Conservation (phyloP, 1,140 invertebrate species). For the Ceratitis capitata region DNA sequence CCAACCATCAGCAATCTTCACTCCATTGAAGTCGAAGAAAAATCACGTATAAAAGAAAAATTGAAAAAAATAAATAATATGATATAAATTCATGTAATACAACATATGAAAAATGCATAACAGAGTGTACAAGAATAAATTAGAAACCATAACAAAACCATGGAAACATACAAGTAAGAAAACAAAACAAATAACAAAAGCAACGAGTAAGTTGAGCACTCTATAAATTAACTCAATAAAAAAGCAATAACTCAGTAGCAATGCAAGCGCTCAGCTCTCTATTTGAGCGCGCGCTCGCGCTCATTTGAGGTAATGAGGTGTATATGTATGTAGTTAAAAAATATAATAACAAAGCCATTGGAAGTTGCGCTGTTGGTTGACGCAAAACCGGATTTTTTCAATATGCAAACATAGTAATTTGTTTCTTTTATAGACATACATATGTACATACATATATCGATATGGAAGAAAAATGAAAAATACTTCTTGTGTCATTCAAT, state of each 20-base stretch:
- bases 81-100: not conserved
- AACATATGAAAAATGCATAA: not conserved
- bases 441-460: not conserved
- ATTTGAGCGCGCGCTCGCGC: not conserved
- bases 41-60: not conserved
- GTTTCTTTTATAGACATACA: not conserved
- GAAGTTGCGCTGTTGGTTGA: not conserved
- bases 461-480: not conserved
- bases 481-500: not conserved
- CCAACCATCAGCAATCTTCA: not conserved
- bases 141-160: conserved; percentile 25
- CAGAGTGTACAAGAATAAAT: conserved; percentile 12
- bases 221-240: not conserved
- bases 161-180: not conserved
- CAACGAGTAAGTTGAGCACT: no score
- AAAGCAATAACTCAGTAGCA: not conserved
- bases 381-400: conserved; percentile 31
- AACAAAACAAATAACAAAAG: not conserved
- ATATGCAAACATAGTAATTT: not conserved
- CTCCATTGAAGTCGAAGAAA: not conserved
- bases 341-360: conserved; percentile 1
- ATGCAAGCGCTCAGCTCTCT: not conserved
- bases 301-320: not conserved
- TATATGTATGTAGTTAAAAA: no score
- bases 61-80: not conserved